These are phyloP conservation scores for Zaprionus bogoriensis DNA, from an alignment of 2,888 invertebrate genomes.

Conservation along the genomic window DNA sequence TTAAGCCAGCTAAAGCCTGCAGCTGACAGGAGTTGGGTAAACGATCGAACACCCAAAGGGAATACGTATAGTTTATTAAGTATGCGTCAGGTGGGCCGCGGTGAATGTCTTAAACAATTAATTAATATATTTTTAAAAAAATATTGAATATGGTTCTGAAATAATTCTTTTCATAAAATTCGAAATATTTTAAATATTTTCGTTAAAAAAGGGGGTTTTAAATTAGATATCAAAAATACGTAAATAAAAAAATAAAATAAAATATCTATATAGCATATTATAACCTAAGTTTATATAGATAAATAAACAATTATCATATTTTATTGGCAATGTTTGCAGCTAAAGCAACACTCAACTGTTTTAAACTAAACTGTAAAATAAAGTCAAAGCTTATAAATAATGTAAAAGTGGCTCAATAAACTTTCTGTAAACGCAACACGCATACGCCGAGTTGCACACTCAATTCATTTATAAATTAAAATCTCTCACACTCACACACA, in stretches of 20 bases:
- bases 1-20: background rate
- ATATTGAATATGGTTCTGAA: no score
- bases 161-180: no score
- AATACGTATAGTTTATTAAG: background rate
- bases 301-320: background rate
- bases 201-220: no score
- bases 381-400: background rate
- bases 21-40: background rate
- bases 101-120: background rate
- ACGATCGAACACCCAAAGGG: background rate
- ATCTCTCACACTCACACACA: background rate
- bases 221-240: no score
- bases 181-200: no score
- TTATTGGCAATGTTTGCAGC: background rate
- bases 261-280: no score
- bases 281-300: no score
- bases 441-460: conserved; percentile 7
- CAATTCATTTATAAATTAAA: background rate
- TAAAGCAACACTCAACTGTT: background rate
- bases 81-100: background rate
- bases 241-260: no score
- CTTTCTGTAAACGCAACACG: background rate
- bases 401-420: background rate
- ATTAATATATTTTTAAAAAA: background rate
- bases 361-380: background rate